These are phyloP conservation scores for Alexandromys fortis DNA, from an alignment of 2,113 vertebrate species.

Conservation along the genomic window DNA sequence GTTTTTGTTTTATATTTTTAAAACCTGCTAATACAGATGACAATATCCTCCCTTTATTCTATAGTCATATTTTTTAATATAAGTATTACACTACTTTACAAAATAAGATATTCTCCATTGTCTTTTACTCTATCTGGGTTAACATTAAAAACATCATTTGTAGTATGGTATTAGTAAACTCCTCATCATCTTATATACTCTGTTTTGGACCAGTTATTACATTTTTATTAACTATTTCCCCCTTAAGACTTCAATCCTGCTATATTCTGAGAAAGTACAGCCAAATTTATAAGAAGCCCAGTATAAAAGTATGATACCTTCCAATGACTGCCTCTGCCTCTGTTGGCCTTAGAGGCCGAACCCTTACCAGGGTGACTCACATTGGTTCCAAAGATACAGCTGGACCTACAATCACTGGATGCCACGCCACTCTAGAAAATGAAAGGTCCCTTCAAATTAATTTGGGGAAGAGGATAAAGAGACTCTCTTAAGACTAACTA, in stretches of 20 bases:
- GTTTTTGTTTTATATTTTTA: not conserved
- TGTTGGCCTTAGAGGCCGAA: not conserved
- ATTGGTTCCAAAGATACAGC: not conserved
- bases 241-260: slow-evolving; percentile 25
- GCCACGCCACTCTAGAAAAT: not conserved
- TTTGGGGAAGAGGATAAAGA: not conserved
- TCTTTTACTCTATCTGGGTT: slow-evolving; percentile 34
- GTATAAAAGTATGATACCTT: not conserved
- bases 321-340: not conserved
- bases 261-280: not conserved
- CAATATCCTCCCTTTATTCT: not conserved
- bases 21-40: not conserved
- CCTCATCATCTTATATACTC: slow-evolving; percentile 28
- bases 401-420: not conserved
- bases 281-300: slow-evolving; percentile 43
- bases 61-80: not conserved
- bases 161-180: slow-evolving; percentile 53
- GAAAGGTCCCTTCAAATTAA: not conserved
- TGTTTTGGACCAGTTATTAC: slow-evolving; percentile 56
- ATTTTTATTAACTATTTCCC: slow-evolving; percentile 57
- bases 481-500: not conserved
- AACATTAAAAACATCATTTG: slow-evolving; percentile 28
- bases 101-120: not conserved
- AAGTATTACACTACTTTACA: slow-evolving; percentile 8
- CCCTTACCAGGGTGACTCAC: not conserved